Evolutionary conservation across 2,113 vertebrate genomes (phyloP).

Genomic region (Ceyx melanurus): DNA sequence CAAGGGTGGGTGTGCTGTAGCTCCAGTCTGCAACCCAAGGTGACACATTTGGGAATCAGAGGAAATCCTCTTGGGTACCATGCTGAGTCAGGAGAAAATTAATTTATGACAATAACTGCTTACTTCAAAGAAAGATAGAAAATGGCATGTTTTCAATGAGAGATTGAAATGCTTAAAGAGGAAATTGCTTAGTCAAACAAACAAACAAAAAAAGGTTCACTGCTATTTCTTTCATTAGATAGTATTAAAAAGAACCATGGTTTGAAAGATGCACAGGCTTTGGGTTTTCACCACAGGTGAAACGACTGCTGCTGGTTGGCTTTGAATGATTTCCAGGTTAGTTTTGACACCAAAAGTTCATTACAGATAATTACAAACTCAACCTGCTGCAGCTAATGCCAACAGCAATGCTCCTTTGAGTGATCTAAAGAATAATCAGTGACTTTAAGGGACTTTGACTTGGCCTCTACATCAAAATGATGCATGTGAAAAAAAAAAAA

Average conservation of each 20-base stretch:
- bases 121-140: background rate
- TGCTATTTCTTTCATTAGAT: background rate
- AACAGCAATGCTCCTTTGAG: background rate
- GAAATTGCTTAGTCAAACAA: background rate
- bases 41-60: background rate
- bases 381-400: background rate
- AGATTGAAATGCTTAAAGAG: background rate
- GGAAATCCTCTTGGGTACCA: background rate
- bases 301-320: background rate
- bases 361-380: background rate
- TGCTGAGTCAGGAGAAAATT: background rate
- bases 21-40: background rate
- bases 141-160: background rate
- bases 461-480: background rate
- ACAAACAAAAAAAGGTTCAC: rapidly evolving
- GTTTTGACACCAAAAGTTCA: background rate
- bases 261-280: background rate
- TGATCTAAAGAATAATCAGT: background rate
- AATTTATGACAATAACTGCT: background rate
- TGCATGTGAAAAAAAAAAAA: background rate
- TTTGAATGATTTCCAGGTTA: background rate
- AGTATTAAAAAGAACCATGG: background rate
- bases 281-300: background rate
- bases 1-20: background rate
- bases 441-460: background rate